These are phyloP conservation scores for Papilio demoleus DNA, from an alignment of 2,888 invertebrate species.

Conservation along the genomic window DNA sequence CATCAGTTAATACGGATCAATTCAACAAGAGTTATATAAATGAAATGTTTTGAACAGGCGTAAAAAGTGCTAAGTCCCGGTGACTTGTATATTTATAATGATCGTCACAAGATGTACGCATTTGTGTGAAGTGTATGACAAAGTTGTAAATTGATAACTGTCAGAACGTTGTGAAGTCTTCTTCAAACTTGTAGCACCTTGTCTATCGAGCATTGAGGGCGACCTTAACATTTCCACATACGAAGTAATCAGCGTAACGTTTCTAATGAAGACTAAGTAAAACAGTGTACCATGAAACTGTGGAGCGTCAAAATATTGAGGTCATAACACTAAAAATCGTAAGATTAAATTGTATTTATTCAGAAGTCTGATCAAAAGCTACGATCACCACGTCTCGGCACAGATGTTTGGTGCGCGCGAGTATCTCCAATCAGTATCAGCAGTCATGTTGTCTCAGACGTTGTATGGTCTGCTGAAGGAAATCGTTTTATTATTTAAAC, in stretches of 20 bases:
- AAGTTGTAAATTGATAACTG: background rate
- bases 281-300: background rate
- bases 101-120: background rate
- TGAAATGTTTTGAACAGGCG: too few relatives aligned
- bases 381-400: background rate
- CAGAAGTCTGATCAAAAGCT: background rate
- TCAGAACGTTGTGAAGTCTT: background rate
- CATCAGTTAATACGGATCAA: background rate
- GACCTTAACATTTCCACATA: background rate
- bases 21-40: background rate
- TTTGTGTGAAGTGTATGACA: background rate
- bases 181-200: background rate
- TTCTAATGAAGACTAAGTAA: background rate
- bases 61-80: too few relatives aligned
- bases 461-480: background rate
- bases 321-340: background rate
- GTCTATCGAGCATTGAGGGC: background rate
- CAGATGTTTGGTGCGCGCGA: background rate
- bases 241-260: background rate
- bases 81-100: background rate
- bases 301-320: background rate
- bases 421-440: background rate
- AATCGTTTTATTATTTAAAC: background rate
- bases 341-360: background rate
- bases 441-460: background rate